Evolutionary conservation across 2,113 vertebrate species (phyloP).

Genomic region (Podocnemis expansa): DNA sequence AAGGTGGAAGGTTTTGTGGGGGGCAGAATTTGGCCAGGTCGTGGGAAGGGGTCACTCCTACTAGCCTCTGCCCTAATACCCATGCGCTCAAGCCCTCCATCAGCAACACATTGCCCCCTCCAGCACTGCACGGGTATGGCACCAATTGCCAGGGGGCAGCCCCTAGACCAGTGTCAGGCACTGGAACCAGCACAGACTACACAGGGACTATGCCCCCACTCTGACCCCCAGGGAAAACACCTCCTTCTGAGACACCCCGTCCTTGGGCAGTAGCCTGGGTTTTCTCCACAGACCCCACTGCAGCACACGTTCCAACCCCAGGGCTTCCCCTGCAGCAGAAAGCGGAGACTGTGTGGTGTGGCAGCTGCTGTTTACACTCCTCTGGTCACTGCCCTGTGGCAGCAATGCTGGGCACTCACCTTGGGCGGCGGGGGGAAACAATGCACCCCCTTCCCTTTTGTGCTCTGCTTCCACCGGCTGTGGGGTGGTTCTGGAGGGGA

Average conservation of each 20-base stretch:
- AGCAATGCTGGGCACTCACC: background rate
- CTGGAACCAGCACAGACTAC: no score
- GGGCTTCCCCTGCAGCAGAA: no score
- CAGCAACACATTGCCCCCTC: no score
- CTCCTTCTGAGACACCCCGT: background rate
- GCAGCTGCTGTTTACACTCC: background rate
- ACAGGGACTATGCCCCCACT: no score
- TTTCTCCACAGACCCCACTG: background rate
- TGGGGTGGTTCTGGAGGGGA: background rate
- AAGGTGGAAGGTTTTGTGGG: background rate
- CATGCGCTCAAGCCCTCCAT: no score
- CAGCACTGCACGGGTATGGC: no score
- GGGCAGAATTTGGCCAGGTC: background rate
- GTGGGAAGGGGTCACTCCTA: background rate
- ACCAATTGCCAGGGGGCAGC: no score
- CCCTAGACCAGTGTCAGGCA: no score
- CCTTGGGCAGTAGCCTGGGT: background rate
- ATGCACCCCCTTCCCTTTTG: background rate
- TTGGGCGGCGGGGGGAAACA: background rate
- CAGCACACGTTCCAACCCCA: fast-evolving
- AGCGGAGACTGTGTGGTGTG: fast-evolving
- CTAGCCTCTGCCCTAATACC: background rate
- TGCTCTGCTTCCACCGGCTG: background rate
- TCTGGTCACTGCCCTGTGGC: background rate
- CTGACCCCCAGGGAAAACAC: background rate